Conservation (phyloP, 2,888 invertebrate species). For the Reticulitermes lucifugus region DNA sequence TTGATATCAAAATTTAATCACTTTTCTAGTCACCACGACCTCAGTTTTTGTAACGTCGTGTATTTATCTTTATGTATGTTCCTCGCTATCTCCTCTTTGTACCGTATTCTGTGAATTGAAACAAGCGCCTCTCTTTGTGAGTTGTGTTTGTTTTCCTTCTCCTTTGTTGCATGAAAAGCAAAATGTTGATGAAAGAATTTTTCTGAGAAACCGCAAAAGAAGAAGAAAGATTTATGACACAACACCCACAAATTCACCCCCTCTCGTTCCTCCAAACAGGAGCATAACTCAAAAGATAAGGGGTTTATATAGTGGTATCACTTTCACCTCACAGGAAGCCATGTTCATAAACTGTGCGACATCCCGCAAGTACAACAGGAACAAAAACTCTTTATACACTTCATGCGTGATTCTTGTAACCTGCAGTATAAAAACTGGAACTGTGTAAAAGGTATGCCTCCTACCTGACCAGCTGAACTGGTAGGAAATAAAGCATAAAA, state of each 20-base stretch:
- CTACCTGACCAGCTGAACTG: no score
- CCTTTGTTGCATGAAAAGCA: conserved; percentile 14
- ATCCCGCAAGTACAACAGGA: neutral
- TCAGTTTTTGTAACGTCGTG: neutral
- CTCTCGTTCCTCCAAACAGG: neutral
- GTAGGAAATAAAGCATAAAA: no score
- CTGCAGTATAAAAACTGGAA: no score
- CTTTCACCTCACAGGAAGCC: neutral
- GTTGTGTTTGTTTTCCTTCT: neutral
- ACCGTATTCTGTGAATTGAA: neutral
- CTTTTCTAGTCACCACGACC: neutral
- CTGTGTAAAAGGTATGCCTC: no score
- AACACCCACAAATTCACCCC: no score
- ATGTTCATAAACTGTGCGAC: neutral
- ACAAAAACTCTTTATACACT: no score
- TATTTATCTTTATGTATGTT: neutral
- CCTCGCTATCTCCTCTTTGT: neutral
- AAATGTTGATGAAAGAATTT: conserved; percentile 19
- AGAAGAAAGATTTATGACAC: conserved; percentile 1
- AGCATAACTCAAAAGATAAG: neutral
- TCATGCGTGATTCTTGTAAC: no score
- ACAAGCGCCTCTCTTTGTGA: neutral
- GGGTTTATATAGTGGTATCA: conserved; percentile 3
- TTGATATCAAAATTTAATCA: no score
- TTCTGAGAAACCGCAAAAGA: neutral